phyloP scores from a whole-genome alignment of 2,888 invertebrate genomes.

The Fabriciana adippe region DNA sequence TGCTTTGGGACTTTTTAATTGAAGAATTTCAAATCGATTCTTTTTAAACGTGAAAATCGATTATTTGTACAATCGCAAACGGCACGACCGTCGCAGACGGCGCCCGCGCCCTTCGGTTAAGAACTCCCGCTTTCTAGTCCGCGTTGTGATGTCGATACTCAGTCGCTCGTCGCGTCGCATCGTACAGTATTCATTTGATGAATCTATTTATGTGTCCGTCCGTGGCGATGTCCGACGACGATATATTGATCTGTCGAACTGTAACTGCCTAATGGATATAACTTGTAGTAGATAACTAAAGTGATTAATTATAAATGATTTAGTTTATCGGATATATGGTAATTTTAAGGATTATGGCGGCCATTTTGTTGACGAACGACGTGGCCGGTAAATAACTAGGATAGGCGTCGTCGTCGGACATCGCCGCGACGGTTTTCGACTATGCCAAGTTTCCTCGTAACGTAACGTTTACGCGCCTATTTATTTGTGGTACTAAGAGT shows the following conservation, averaged over 20 bases:
- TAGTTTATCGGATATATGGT: constrained; percentile 12
- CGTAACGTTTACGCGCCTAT: constrained; percentile 18
- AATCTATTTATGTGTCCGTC: neutral
- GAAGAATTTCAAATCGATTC: no score
- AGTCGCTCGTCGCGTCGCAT: neutral
- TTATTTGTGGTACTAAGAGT: constrained; percentile 48
- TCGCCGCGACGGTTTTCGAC: neutral
- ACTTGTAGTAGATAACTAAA: constrained; percentile 6
- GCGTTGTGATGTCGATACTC: neutral
- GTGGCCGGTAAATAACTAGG: neutral
- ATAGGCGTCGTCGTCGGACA: neutral
- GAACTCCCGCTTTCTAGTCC: neutral
- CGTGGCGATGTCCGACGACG: neutral
- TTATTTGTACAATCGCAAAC: no score
- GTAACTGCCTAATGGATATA: constrained; percentile 34
- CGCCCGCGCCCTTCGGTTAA: no score
- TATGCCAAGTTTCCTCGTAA: neutral
- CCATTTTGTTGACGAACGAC: neutral
- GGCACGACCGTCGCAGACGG: no score
- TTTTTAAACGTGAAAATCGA: no score
- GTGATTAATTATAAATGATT: constrained; percentile 6
- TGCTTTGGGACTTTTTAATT: no score
- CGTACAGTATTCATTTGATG: constrained; percentile 24
- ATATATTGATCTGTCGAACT: constrained; percentile 32
- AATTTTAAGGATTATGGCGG: constrained; percentile 2